Evolutionary conservation across 2,113 vertebrate genomes (phyloP).

Genomic region (Neotoma lepida): DNA sequence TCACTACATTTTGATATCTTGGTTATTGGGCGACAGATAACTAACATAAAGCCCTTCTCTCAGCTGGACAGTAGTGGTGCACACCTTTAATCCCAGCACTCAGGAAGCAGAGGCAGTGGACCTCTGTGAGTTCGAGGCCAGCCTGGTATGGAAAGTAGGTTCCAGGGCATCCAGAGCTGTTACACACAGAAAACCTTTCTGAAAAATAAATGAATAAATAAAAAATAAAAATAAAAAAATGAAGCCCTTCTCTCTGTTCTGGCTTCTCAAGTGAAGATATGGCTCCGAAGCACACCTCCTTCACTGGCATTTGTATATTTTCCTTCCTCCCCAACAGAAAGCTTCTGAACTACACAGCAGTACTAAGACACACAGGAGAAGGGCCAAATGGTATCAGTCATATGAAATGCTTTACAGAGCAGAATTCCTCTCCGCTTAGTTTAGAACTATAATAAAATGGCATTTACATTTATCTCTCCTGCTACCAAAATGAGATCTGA

Average conservation of each 20-base stretch:
- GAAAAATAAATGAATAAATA: background rate
- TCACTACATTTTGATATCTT: background rate
- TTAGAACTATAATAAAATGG: conserved; percentile 12
- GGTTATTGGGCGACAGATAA: background rate
- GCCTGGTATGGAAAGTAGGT: background rate
- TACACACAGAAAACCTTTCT: background rate
- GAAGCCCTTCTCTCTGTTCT: background rate
- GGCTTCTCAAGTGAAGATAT: background rate
- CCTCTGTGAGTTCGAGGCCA: too few species aligned
- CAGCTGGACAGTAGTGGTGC: background rate
- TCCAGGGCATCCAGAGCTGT: too few species aligned
- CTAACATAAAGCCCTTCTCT: background rate
- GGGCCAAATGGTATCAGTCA: background rate
- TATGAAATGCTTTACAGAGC: background rate
- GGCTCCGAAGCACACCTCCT: background rate
- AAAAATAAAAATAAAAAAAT: background rate
- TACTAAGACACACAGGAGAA: background rate
- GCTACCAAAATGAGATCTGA: background rate
- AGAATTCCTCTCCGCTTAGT: background rate
- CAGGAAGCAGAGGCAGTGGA: background rate
- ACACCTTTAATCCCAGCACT: background rate
- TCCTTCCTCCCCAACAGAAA: background rate
- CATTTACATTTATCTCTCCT: background rate
- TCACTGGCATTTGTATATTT: background rate
- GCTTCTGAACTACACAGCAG: background rate